Conservation (phyloP, 2,113 vertebrate species). For the Menidia beryllina region DNA sequence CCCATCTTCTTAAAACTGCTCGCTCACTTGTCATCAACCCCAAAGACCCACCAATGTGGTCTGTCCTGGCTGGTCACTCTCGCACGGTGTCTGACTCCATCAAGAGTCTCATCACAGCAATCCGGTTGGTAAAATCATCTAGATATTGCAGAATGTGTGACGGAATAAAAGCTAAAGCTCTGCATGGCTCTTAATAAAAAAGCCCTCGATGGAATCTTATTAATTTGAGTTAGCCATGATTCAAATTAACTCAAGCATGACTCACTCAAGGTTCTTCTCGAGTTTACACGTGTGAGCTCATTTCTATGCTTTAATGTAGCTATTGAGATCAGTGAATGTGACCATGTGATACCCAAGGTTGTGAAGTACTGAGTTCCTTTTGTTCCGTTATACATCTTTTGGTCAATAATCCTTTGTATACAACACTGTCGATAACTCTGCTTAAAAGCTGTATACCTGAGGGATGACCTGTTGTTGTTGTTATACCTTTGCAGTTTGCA, state of each 20-base stretch:
- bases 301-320: neutral
- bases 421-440: slow-evolving; percentile 2
- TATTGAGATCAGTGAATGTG: neutral
- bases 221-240: too few species aligned
- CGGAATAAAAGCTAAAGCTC: neutral
- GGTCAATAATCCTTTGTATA: neutral
- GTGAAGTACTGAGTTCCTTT: neutral
- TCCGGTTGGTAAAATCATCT: slow-evolving; percentile 84
- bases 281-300: neutral
- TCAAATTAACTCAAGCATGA: too few species aligned
- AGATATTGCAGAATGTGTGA: neutral
- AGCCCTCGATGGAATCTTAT: too few species aligned
- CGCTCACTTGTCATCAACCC: slow-evolving; percentile 96
- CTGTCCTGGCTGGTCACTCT: slow-evolving; percentile 93
- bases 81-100: slow-evolving; percentile 98
- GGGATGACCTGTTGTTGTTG: slow-evolving; percentile 11
- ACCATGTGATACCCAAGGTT: neutral
- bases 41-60: slow-evolving; percentile 97
- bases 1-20: slow-evolving; percentile 90
- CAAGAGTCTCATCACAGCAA: slow-evolving; percentile 97
- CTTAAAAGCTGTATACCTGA: neutral
- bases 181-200: too few species aligned
- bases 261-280: too few species aligned
- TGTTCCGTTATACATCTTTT: neutral
- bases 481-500: slow-evolving; percentile 3